These are phyloP conservation scores for Morinoia aosen DNA, from an alignment of 2,888 invertebrate species.

Conservation along the genomic window DNA sequence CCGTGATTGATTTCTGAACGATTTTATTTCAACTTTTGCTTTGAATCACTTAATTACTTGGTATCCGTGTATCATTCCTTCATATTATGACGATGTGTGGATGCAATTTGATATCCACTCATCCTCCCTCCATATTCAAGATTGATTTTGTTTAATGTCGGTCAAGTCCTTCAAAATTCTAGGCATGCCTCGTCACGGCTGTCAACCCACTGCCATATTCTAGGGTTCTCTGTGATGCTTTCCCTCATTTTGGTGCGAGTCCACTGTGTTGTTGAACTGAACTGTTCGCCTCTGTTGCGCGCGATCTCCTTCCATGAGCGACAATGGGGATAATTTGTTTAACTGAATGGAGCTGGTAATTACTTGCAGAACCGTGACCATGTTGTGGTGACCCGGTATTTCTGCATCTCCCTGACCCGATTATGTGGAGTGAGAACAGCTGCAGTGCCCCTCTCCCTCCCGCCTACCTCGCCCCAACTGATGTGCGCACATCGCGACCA, in stretches of 20 bases:
- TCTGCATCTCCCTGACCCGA: constrained; percentile 16
- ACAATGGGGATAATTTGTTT: neutral
- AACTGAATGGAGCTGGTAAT: neutral
- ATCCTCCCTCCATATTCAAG: no score
- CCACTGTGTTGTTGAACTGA: no score
- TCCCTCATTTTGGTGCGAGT: no score
- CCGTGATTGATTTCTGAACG: no score
- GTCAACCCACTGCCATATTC: neutral
- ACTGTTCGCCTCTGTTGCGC: neutral
- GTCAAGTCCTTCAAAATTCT: neutral
- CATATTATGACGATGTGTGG: no score
- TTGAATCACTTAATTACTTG: no score
- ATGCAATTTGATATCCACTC: no score
- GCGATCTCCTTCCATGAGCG: neutral
- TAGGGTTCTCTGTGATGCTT: neutral
- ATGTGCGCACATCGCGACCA: neutral
- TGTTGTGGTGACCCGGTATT: neutral
- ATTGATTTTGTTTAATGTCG: neutral
- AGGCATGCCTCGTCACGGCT: neutral
- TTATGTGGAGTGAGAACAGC: neutral
- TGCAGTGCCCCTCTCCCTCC: neutral
- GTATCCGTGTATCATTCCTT: no score
- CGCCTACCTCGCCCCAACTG: neutral
- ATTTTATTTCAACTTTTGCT: no score
- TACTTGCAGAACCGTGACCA: neutral